Evolutionary conservation across 2,888 invertebrate species (phyloP).

Genomic region (Yponomeuta cagnagella): DNA sequence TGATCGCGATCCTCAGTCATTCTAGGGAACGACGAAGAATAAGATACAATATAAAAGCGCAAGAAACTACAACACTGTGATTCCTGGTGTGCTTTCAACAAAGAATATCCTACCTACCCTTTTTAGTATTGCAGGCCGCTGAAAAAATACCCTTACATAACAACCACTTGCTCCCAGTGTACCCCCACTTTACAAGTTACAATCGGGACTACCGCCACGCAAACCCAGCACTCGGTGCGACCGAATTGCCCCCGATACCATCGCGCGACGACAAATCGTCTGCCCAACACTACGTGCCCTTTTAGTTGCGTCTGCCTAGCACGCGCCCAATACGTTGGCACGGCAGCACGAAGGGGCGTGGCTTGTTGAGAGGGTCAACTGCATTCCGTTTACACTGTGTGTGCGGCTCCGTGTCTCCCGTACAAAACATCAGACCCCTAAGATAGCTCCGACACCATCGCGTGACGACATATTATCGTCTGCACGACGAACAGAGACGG

Average conservation of each 20-base stretch:
- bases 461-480: slow-evolving; percentile 55
- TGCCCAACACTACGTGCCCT: slow-evolving; percentile 27
- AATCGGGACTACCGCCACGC: slow-evolving; percentile 52
- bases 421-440: no score
- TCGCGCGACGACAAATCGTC: slow-evolving; percentile 55
- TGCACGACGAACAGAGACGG: slow-evolving; percentile 25
- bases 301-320: not conserved
- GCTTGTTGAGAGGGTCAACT: no score
- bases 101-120: no score
- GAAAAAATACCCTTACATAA: slow-evolving; percentile 7
- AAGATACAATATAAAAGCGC: no score
- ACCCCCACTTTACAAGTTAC: slow-evolving; percentile 26
- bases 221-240: slow-evolving; percentile 39
- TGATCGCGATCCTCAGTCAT: no score
- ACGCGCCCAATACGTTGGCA: no score
- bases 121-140: not conserved
- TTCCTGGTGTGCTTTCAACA: no score
- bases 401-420: no score
- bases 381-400: no score
- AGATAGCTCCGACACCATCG: slow-evolving; percentile 40
- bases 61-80: no score
- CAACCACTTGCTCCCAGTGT: slow-evolving; percentile 26
- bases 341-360: no score
- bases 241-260: slow-evolving; percentile 54
- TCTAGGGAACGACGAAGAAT: no score